Evolutionary conservation across 2,113 vertebrate species (phyloP), one percentile per base, ranked within the genome.

Genomic region (Theropithecus gelada): DNA sequence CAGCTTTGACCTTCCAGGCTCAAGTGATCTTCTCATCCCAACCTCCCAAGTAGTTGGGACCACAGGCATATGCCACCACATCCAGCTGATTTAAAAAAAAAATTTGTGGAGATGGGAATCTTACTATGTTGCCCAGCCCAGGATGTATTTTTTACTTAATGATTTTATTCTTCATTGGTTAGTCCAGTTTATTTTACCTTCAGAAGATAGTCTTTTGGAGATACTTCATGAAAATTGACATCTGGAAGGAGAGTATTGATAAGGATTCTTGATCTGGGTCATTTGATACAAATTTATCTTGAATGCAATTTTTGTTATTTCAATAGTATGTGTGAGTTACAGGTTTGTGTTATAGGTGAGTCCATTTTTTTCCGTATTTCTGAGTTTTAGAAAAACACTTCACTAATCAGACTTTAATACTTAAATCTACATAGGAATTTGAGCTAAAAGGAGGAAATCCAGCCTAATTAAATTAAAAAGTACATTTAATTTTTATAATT

Each of bases 161-260:
- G 16, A 90, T 79, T 96, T 96, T 50, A 90, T 79, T 88, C 52
- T 78, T 90, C 55, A 61, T 83, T 76, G 68, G 38, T 82, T 93
- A 75, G 55, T 92, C 38, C 59, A 43, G 84, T 70, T 72, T 85
- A 52, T 70, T 45, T 38, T 85, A 90, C 30, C 18, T 79, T 85
- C n/a, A 80, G 43, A 66, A 57, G 16, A 83, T 96, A 18, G 13
- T 84, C 18, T 89, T 84, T 61, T 70, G 48, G 55, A 96, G 43
- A 61, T 11, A 68, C 38, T 83, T 82, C 17, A 52, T 80, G 72
- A n/a, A 84, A 89, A 80, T 52, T 93, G 50, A 59, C 57, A 75
- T 86, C 64, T 94, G 38, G 52, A 25, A 40, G 43, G 61, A 72
- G 7, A 85, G 35, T 43, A 18, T 32, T 43, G 45, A 22, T 80